phyloP scores from a whole-genome alignment of 23 tunicate species.

The Diplosoma virens region DNA sequence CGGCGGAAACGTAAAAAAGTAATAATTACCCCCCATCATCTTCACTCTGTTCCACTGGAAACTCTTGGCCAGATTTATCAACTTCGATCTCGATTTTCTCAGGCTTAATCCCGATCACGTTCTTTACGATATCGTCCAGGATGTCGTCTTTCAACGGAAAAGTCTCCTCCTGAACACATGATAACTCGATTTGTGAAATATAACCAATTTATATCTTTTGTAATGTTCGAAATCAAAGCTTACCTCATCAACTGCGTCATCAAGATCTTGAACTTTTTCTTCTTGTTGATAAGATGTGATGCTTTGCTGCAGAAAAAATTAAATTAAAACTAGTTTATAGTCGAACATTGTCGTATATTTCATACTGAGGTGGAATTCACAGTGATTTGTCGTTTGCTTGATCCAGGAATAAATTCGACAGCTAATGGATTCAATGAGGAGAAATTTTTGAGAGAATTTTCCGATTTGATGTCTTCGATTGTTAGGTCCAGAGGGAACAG shows the following conservation, averaged over 20 bases:
- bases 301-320: too few relatives aligned
- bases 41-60: background rate
- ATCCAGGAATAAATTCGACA: constrained; percentile 21
- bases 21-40: background rate
- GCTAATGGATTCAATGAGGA: constrained; percentile 7
- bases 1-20: too few relatives aligned
- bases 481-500: background rate
- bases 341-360: too few relatives aligned
- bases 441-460: background rate
- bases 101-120: constrained; percentile 8
- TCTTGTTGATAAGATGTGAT: too few relatives aligned
- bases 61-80: background rate
- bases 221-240: too few relatives aligned
- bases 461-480: background rate
- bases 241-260: too few relatives aligned
- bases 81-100: constrained; percentile 23
- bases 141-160: constrained; percentile 30
- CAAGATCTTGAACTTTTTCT: too few relatives aligned
- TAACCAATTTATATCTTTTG: too few relatives aligned
- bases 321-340: too few relatives aligned
- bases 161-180: constrained; percentile 13
- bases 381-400: too few relatives aligned
- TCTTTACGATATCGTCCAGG: constrained; percentile 30
- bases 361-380: too few relatives aligned
- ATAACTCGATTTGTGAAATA: too few relatives aligned